Conservation (phyloP, 2,888 invertebrate genomes). For the Scelioninae gen. 2 region DNA sequence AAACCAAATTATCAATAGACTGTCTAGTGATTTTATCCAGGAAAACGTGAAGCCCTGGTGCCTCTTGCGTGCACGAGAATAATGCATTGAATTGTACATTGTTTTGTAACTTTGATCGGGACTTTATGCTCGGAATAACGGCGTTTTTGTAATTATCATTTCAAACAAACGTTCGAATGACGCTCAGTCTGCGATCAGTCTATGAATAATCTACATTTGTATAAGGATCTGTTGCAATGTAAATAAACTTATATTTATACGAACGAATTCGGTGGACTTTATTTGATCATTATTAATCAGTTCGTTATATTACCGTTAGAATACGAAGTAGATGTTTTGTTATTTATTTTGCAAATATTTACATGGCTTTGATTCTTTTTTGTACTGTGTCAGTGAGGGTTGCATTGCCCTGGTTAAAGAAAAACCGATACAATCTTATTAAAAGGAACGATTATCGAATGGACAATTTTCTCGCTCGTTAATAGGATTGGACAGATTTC, state of each 20-base stretch:
- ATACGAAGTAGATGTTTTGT: no score
- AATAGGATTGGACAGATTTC: no score
- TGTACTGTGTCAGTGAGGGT: no score
- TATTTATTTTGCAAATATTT: no score
- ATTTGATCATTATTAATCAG: no score
- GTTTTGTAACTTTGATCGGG: constrained; percentile 37
- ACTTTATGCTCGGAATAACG: constrained; percentile 22
- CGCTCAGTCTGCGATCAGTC: constrained; percentile 64
- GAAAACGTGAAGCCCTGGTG: constrained; percentile 63
- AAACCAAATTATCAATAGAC: constrained; percentile 51
- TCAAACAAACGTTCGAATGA: constrained; percentile 64
- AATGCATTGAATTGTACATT: constrained; percentile 49
- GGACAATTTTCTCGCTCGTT: no score
- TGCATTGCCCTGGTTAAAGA: no score
- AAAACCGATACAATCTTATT: no score
- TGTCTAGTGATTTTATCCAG: constrained; percentile 62
- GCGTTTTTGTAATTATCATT: constrained; percentile 71
- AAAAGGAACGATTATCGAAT: no score
- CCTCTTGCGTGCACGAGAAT: constrained; percentile 64
- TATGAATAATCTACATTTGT: constrained; percentile 66
- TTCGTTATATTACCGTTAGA: no score
- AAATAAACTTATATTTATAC: constrained; percentile 76
- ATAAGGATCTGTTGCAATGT: constrained; percentile 74
- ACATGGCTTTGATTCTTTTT: no score
- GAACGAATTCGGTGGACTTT: constrained; percentile 56